Base-by-base conservation (phyloP, 2,113 vertebrate species). In the Rana temporaria region DNA sequence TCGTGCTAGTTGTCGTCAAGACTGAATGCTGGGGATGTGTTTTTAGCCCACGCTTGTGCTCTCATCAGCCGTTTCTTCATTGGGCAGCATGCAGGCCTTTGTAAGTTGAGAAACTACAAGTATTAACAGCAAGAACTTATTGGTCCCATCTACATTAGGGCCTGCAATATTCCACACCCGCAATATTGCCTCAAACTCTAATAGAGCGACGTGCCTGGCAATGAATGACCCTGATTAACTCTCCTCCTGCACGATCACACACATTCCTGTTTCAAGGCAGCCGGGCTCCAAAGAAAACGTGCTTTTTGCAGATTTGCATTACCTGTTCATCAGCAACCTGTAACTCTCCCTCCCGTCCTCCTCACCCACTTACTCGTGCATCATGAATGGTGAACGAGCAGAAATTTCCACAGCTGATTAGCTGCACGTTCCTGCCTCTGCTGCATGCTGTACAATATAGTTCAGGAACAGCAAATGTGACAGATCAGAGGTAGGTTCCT, bases 341-440 rank as follows among this genome's bases (percentile, higher is more conserved):
- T 68, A 30, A 48, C 62, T 67, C 42, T 26, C 59, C 9, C 14
- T 55, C 9, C 24, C 8, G 17, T 32, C 34, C 64, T 16, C 30
- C 63, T 75, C 72, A 76, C 53, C 72, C 81, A 83, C 72, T 68
- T 68, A 38, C 53, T 74, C 80, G 67, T 74, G 30, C 19, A 83
- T 76, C 19, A 83, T 60, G n/a, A 18, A 59, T 83, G 73, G 52
- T 30, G 32, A 60, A 26, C 20, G 5, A 76, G 55, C 52, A 72
- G 81, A 83, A 83, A 83, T 76, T 83, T 83, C 81, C 81, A 83
- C 42, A 60, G 32, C 64, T 4, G 4, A 16, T 32, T 4, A 79
- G 63, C 18, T 34, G 26, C 32, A 18, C 24, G 22, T 55, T 38
- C 30, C n/a, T 17, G 59, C 30, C 32, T 60, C 4, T 62, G 14